phyloP scores from a whole-genome alignment of 1,140 invertebrate genomes.

The Scaptodrosophila lebanonensis region DNA sequence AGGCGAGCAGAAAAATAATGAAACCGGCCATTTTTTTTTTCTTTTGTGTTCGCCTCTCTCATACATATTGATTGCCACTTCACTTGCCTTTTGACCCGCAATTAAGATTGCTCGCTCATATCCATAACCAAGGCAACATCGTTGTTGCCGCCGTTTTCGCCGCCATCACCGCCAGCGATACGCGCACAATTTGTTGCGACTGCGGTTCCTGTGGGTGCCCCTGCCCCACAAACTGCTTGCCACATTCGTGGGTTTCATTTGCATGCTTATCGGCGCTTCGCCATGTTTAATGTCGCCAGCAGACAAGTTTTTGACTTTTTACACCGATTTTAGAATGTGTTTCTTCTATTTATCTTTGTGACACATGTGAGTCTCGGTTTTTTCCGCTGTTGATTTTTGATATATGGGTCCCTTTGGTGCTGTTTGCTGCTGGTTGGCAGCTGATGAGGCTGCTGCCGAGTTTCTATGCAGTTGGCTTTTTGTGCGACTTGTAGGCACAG shows the following conservation, averaged over 20 bases:
- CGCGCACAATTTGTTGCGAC: slow-evolving; percentile 6
- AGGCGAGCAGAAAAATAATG: too few species aligned
- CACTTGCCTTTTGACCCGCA: slow-evolving; percentile 58
- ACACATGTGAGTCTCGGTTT: slow-evolving; percentile 51
- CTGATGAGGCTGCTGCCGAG: slow-evolving; percentile 38
- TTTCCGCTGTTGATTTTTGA: slow-evolving; percentile 70
- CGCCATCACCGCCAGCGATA: background rate
- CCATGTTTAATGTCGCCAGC: slow-evolving; percentile 57
- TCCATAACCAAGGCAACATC: slow-evolving; percentile 9
- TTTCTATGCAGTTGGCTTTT: slow-evolving; percentile 67
- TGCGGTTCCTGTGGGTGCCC: slow-evolving; percentile 6
- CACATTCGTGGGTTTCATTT: slow-evolving; percentile 44
- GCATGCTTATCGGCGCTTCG: slow-evolving; percentile 63
- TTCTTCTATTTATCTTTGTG: slow-evolving; percentile 68
- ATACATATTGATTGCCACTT: slow-evolving; percentile 20
- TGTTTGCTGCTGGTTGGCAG: slow-evolving; percentile 35
- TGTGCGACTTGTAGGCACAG: slow-evolving; percentile 41
- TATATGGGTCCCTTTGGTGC: slow-evolving; percentile 62
- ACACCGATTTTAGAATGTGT: slow-evolving; percentile 60
- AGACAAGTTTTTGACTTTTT: slow-evolving; percentile 55
- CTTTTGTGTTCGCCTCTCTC: background rate
- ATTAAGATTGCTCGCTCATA: slow-evolving; percentile 57
- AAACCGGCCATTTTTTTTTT: background rate
- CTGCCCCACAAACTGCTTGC: too few species aligned
- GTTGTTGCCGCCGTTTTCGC: too few species aligned